Base-by-base conservation (phyloP, 1,140 invertebrate species). In the Heliconius hewitsoni region DNA sequence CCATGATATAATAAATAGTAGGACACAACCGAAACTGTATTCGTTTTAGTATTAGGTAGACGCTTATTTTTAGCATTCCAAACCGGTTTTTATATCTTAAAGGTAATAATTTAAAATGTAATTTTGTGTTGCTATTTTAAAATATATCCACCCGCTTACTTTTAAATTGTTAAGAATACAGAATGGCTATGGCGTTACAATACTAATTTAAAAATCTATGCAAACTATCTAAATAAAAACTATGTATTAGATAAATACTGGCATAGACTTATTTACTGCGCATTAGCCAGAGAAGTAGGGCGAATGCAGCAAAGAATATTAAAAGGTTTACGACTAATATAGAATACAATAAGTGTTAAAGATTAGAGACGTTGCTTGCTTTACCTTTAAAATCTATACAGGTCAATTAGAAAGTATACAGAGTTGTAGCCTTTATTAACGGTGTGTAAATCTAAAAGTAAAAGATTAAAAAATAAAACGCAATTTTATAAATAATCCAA, bases 301-400 rank as follows among this genome's bases (percentile, higher is more conserved):
- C 89, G 84, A 76, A 79, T 82, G 77, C 81, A 82, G 88, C 83
- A 81, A 86, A 87, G 87, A 90, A 89, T 92, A 86, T 82, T 89
- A 91, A 91, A 85, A 83, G 89, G 86, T 80, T 86, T 83, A 84
- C 83, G 74, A 81, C 79, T 82, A 81, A 87, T 87, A 86, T 85
- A 85, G 23, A 66, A 66, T 87, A 74, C 81, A 86, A 87, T 86
- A 88, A 84, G 80, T 86, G 85, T 80, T 52, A 87, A 87, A 88
- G 80, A 86, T 84, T 86, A 89, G 86, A 85, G 86, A 86, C 86
- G 89, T 87, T 84, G 78, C 85, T 84, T 84, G 84, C 76, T 79
- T 79, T 85, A 79, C 86, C 86, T 84, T 89, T 81, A 86, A 78
- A 88, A 77, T 57, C 71, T 70, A 83, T 86, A 82, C 85, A 77